phyloP scores from a whole-genome alignment of 2,113 vertebrate species.

The Vidua chalybeata region DNA sequence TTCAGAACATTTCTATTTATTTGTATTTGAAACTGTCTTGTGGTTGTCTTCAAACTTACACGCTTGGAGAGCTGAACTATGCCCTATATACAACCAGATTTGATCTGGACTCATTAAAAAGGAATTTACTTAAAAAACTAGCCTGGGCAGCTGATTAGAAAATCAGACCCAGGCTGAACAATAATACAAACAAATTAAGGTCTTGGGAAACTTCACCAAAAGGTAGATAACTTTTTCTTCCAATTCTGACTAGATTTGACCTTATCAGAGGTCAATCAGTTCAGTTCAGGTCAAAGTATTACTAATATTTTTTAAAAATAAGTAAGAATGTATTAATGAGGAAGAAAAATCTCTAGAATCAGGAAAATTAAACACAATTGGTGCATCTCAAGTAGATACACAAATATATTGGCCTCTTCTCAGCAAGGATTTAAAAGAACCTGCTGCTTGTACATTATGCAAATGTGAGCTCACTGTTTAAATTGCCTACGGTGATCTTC shows the following conservation, averaged over 20 bases:
- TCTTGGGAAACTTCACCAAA: background rate
- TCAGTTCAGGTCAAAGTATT: background rate
- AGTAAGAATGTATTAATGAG: background rate
- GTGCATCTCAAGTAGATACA: background rate
- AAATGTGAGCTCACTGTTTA: constrained; percentile 63
- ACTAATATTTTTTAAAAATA: background rate
- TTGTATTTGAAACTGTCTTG: background rate
- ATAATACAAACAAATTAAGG: background rate
- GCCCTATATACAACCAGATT: background rate
- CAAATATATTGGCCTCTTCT: background rate
- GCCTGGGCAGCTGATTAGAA: background rate
- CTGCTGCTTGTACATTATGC: constrained; percentile 16
- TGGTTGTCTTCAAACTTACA: background rate
- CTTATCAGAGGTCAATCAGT: background rate
- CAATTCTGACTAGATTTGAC: background rate
- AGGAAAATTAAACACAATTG: background rate
- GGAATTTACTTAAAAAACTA: background rate
- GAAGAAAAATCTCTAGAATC: background rate
- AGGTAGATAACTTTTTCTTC: background rate
- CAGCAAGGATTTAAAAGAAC: background rate
- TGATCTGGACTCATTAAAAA: background rate
- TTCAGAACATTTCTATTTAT: background rate
- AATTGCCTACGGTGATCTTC: constrained; percentile 62
- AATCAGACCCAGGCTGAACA: background rate
- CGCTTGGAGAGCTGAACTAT: background rate